Conservation (phyloP, 2,113 vertebrate species). For the Accipiter virgatus region DNA sequence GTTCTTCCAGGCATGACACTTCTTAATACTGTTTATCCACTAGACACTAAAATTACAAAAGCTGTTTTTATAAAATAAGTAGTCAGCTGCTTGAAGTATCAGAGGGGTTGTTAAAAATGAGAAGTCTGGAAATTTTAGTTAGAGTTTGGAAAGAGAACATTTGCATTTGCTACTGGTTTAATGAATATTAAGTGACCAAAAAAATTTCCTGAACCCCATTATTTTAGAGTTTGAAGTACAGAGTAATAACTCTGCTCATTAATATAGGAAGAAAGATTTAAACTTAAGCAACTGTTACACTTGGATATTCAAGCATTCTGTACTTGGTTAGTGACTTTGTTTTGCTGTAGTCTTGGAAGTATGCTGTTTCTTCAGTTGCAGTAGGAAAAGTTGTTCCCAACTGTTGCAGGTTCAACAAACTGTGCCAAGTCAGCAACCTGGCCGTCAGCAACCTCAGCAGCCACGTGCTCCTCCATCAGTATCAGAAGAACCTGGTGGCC, state of each 20-base stretch:
- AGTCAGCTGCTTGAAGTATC: not conserved
- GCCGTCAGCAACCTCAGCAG: not conserved
- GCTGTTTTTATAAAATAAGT: not conserved
- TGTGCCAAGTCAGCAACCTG: not conserved
- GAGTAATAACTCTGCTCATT: not conserved
- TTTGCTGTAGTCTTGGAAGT: not conserved
- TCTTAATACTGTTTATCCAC: not conserved
- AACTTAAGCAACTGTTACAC: fast-evolving
- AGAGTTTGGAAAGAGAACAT: not conserved
- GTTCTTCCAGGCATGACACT: not conserved
- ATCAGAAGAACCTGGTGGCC: constrained; percentile 58
- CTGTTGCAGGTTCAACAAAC: not conserved
- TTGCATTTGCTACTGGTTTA: not conserved
- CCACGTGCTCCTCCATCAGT: fast-evolving
- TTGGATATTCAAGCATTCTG: not conserved
- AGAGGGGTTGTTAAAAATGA: not conserved
- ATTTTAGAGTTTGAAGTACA: not conserved
- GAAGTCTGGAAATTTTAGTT: not conserved
- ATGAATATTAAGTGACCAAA: not conserved
- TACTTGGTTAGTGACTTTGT: not conserved
- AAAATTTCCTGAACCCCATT: not conserved
- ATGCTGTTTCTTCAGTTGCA: not conserved
- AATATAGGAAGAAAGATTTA: too few relatives aligned
- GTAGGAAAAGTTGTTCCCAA: not conserved
- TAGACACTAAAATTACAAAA: not conserved